Conservation (phyloP, 2,888 invertebrate species). For the Bhutanitis thaidina region DNA sequence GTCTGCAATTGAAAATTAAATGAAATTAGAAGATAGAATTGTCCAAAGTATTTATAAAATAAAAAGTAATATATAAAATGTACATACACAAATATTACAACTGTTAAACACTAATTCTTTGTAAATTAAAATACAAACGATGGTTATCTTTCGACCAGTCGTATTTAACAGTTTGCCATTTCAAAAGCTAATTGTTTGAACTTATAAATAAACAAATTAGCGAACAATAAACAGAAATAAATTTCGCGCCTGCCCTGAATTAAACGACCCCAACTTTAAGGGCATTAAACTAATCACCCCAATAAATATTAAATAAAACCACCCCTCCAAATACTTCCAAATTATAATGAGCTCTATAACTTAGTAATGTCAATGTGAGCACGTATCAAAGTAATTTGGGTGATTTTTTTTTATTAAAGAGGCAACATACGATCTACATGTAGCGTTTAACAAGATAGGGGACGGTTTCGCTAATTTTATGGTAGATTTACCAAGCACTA, state of each 20-base stretch:
- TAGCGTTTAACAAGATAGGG: constrained; percentile 23
- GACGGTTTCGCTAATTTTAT: constrained; percentile 23
- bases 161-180: constrained; percentile 14
- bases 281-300: constrained; percentile 30
- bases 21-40: too few relatives aligned
- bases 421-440: constrained; percentile 26
- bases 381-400: constrained; percentile 13
- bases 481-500: constrained; percentile 21
- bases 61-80: too few relatives aligned
- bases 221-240: constrained; percentile 34
- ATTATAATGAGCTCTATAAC: constrained; percentile 10
- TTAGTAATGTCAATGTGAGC: constrained; percentile 3
- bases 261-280: constrained; percentile 30
- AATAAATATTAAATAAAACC: constrained; percentile 34
- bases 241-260: constrained; percentile 28
- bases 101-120: too few relatives aligned
- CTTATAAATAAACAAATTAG: constrained; percentile 44
- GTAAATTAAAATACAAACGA: neutral
- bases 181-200: constrained; percentile 19
- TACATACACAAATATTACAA: too few relatives aligned
- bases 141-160: constrained; percentile 5
- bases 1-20: too few relatives aligned
- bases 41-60: too few relatives aligned
- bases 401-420: constrained; percentile 20
- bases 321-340: constrained; percentile 21